Evolutionary conservation across 1,140 invertebrate genomes (phyloP), one percentile per base, ranked within the genome.

Genomic region (Antheraea pernyi): DNA sequence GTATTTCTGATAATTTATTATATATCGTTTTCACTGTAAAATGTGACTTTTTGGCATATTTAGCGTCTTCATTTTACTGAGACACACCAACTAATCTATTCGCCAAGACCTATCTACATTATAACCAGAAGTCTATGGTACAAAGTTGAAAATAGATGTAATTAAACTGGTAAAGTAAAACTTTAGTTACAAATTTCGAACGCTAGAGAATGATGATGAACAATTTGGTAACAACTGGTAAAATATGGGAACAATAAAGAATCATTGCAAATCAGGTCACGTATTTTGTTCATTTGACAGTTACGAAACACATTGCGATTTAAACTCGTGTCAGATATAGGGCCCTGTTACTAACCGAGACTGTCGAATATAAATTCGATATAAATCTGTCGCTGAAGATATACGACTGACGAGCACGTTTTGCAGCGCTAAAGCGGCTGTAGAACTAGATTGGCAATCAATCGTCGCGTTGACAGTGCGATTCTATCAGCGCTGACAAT

Each of bases 361-460:
- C 46, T 53, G 46, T 13, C 13, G 46, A 53, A 53, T 16, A 53
- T 53, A 53, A 16, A 53, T 53, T 53, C 46, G 11, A n/a, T 53
- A 16, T 13, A 53, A 53, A 53, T 53, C 46, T 53, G 46, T 53
- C 46, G 16, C 6, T 53, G 46, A 53, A 53, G 46, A 53, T 53
- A 53, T 53, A 53, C 46, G 46, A 53, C 46, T 53, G 46, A 53
- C 16, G 46, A n/a, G 13, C 46, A 53, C 46, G 46, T 53, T 53
- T 53, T 53, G 46, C 46, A 53, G 46, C 46, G 46, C 46, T 53
- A 53, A 53, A 53, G 46, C 46, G 16, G 46, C 46, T 53, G 46
- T 53, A 53, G 16, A 16, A 53, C 46, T 13, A 53, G 46, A 53
- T 53, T 53, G 46, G 46, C 46, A 16, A 53, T 53, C 46, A 53